phyloP scores from a whole-genome alignment of 2,888 invertebrate species.

The Osmoderma eremita region DNA sequence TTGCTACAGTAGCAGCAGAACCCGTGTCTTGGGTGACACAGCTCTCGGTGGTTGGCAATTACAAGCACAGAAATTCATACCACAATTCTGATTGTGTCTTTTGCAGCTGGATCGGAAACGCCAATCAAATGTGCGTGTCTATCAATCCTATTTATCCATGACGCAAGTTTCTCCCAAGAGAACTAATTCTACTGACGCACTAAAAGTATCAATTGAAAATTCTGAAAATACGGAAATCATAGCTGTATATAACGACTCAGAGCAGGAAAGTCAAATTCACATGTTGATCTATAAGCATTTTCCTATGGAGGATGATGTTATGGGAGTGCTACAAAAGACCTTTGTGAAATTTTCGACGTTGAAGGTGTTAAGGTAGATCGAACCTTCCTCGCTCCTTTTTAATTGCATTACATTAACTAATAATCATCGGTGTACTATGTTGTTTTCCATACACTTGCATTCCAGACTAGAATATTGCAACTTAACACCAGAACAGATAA shows the following conservation, averaged over 20 bases:
- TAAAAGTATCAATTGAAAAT: not conserved
- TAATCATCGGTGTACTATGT: too few relatives aligned
- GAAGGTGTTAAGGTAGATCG: constrained; percentile 41
- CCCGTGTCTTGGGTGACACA: not conserved
- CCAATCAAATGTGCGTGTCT: too few relatives aligned
- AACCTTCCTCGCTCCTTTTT: too few relatives aligned
- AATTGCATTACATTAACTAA: too few relatives aligned
- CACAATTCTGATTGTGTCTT: too few relatives aligned
- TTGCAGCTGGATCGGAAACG: too few relatives aligned
- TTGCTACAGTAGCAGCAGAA: not conserved
- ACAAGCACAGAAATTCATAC: not conserved
- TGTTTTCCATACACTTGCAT: not conserved
- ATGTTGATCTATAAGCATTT: constrained; percentile 44
- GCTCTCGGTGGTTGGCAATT: not conserved
- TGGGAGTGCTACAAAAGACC: constrained; percentile 44
- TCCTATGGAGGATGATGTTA: constrained; percentile 40
- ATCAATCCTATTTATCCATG: too few relatives aligned
- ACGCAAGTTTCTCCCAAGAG: too few relatives aligned
- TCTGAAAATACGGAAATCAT: not conserved
- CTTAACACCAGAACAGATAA: constrained; percentile 55
- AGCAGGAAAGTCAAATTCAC: constrained; percentile 19
- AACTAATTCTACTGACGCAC: not conserved
- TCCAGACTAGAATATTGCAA: constrained; percentile 58
- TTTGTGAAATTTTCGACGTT: constrained; percentile 39
- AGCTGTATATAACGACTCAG: constrained; percentile 18